Evolutionary conservation across 2,888 invertebrate species (phyloP).

Genomic region (Drosophila meridionalis): DNA sequence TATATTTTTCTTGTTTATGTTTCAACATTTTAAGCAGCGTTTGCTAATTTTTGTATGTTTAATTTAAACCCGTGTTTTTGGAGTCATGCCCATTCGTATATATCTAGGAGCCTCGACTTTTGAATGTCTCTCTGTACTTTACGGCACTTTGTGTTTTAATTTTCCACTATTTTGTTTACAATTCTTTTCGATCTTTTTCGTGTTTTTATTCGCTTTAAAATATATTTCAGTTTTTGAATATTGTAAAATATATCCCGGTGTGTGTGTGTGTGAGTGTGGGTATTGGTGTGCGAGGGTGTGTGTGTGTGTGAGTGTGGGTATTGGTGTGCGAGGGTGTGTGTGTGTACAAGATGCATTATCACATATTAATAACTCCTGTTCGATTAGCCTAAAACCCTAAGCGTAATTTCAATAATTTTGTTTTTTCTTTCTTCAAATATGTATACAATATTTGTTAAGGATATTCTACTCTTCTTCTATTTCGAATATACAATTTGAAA

Average conservation of each 20-base stretch:
- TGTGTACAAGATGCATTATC: constrained; percentile 66
- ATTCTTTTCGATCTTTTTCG: constrained; percentile 1
- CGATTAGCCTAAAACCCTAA: constrained; percentile 63
- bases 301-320: neutral
- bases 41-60: neutral
- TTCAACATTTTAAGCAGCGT: constrained; percentile 1
- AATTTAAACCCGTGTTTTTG: constrained; percentile 13
- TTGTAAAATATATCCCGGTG: constrained; percentile 57
- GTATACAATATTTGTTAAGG: constrained; percentile 39
- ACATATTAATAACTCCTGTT: constrained; percentile 73
- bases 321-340: constrained; percentile 18
- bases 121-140: constrained; percentile 36
- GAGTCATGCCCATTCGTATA: constrained; percentile 1
- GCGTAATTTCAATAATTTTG: constrained; percentile 56
- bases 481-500: constrained; percentile 36
- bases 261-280: constrained; percentile 10
- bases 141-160: constrained; percentile 29
- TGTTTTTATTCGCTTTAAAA: constrained; percentile 24
- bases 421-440: constrained; percentile 36
- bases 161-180: neutral
- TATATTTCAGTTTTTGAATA: constrained; percentile 47
- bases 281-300: constrained; percentile 1
- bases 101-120: constrained; percentile 14
- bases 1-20: neutral
- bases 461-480: neutral